A percentile compares a stretch with the other conserved stretches of the same genome.
phyloP scores from a whole-genome alignment of 2,113 vertebrate genomes.

The Brachypteracias leptosomus region DNA sequence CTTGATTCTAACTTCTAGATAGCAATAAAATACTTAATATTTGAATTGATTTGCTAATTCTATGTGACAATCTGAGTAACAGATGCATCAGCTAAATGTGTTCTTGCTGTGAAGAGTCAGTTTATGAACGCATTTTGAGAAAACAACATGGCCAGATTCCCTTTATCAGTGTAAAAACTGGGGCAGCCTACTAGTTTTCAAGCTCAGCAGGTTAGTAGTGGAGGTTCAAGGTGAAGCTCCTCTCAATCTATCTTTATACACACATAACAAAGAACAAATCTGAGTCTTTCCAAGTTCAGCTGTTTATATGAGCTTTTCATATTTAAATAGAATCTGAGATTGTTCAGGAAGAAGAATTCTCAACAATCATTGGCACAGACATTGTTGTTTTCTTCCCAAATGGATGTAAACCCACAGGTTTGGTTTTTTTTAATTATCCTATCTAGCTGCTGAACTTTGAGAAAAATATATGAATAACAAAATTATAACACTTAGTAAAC shows the following conservation, averaged over 20 bases:
- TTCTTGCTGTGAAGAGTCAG: constrained; percentile 23
- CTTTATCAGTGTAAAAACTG: background rate
- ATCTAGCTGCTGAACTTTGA: background rate
- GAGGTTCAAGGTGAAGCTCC: constrained; percentile 1
- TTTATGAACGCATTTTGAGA: constrained; percentile 32
- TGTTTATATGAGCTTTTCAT: background rate
- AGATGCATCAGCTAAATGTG: constrained; percentile 10
- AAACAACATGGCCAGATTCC: background rate
- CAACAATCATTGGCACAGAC: background rate
- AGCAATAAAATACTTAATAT: constrained; percentile 29
- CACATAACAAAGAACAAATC: background rate
- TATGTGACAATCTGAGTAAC: background rate
- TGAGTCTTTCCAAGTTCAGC: background rate
- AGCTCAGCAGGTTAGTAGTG: background rate
- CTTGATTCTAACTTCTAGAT: background rate
- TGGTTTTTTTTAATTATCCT: background rate
- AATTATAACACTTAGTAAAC: background rate
- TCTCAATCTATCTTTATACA: background rate
- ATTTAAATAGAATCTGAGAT: background rate
- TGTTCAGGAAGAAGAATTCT: background rate
- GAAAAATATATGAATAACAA: background rate
- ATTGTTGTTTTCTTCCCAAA: background rate
- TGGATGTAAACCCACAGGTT: background rate
- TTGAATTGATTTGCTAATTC: constrained; percentile 39
- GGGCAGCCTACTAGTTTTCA: background rate